Conservation (phyloP, 2,797 vertebrate species). For the Poecilia wingei region DNA sequence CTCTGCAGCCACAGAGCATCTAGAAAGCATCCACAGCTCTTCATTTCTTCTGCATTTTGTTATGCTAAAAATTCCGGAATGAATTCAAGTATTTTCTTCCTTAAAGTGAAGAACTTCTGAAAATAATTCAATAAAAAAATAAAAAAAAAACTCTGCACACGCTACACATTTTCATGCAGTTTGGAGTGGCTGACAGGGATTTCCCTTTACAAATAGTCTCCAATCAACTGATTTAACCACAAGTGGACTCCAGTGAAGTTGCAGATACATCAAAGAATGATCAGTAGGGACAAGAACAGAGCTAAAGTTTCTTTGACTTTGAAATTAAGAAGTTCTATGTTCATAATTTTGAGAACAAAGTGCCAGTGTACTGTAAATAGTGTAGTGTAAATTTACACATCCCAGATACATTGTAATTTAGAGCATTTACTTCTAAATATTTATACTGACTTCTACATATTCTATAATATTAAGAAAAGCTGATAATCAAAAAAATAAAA, state of each 20-base stretch:
- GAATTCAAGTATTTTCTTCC: not conserved
- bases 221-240: not conserved
- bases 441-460: not conserved
- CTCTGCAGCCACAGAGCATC: not conserved
- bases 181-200: not conserved
- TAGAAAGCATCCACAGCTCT: not conserved
- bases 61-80: not conserved
- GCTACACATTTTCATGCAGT: not conserved
- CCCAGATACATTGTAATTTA: not conserved
- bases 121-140: no score
- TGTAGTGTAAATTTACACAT: not conserved
- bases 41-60: not conserved
- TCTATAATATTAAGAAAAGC: not conserved
- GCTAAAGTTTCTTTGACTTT: no score
- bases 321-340: no score
- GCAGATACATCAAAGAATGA: no score
- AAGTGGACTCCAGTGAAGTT: not conserved
- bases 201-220: no score
- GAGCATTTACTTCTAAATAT: not conserved
- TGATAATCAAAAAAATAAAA: not conserved
- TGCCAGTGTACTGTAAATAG: not conserved
- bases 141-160: not conserved
- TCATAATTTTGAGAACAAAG: no score
- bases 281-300: no score
- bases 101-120: not conserved